These are phyloP conservation scores for Boulengeromyrus knoepffleri DNA, from an alignment of 2,113 vertebrate species.

Conservation along the genomic window DNA sequence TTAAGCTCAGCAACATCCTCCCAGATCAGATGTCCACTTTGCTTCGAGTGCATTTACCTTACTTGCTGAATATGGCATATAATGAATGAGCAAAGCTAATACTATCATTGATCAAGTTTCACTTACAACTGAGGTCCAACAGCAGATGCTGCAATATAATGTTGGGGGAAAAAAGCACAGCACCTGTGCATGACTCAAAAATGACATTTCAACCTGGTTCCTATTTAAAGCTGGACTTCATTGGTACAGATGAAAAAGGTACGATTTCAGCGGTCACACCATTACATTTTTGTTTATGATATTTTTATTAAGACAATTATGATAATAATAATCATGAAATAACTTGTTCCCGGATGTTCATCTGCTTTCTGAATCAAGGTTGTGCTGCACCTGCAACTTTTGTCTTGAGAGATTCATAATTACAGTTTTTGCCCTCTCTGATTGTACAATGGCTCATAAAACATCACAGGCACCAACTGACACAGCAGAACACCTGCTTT, in stretches of 20 bases:
- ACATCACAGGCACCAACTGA: slow-evolving; percentile 14
- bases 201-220: slow-evolving; percentile 21
- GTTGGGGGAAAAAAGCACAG: slow-evolving; percentile 1
- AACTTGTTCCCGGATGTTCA: background rate
- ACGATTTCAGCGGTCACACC: background rate
- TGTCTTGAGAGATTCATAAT: background rate
- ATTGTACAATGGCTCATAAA: slow-evolving; percentile 21
- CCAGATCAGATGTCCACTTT: slow-evolving; percentile 14
- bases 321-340: slow-evolving; percentile 9
- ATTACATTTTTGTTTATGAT: background rate
- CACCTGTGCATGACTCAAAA: slow-evolving; percentile 11
- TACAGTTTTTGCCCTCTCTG: background rate
- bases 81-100: slow-evolving; percentile 38
- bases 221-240: background rate
- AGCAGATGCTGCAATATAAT: slow-evolving; percentile 4
- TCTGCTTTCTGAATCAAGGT: background rate
- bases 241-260: background rate
- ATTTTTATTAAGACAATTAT: slow-evolving; percentile 7
- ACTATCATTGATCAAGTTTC: slow-evolving; percentile 52
- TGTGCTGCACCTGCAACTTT: background rate
- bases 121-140: slow-evolving; percentile 35
- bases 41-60: slow-evolving; percentile 34
- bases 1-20: slow-evolving; percentile 11
- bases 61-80: slow-evolving; percentile 44
- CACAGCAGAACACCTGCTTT: slow-evolving; percentile 28